Percentiles rank a stretch among this genome's conserved stretches.
Conservation (phyloP, 2,113 vertebrate species). For the Myiopsitta monachus region DNA sequence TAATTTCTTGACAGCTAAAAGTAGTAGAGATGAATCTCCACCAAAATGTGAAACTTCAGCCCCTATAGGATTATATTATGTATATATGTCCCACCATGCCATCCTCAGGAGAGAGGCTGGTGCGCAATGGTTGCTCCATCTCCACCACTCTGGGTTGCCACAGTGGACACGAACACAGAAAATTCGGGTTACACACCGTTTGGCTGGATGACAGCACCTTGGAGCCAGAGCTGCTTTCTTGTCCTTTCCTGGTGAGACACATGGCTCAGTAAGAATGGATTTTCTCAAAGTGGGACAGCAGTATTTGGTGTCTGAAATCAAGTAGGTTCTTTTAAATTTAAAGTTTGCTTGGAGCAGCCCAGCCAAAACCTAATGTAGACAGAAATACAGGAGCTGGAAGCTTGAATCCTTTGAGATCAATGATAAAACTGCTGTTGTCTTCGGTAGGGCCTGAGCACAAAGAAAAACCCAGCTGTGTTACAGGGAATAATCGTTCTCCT, state of each 20-base stretch:
- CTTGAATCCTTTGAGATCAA: not conserved
- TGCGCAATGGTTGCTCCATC: not conserved
- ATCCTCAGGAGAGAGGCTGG: not conserved
- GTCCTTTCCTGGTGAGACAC: accelerated
- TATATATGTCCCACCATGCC: accelerated
- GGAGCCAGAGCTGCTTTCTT: not conserved
- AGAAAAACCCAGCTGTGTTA: not conserved
- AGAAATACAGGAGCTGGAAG: not conserved
- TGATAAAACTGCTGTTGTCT: not conserved
- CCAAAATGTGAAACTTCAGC: not conserved
- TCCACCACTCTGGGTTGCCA: not conserved
- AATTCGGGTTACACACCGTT: not conserved
- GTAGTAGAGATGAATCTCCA: not conserved
- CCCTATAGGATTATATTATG: accelerated
- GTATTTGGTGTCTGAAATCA: not conserved
- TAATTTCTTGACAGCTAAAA: not conserved
- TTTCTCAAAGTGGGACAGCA: not conserved
- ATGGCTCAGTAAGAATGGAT: not conserved
- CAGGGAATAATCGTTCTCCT: not conserved
- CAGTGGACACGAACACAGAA: accelerated
- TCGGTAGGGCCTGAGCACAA: not conserved
- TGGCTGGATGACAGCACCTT: not conserved
- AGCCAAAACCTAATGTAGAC: not conserved
- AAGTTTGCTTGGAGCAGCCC: not conserved
- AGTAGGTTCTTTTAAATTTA: not conserved